Conservation (phyloP, 2,113 vertebrate genomes). For the Alethe castanea region DNA sequence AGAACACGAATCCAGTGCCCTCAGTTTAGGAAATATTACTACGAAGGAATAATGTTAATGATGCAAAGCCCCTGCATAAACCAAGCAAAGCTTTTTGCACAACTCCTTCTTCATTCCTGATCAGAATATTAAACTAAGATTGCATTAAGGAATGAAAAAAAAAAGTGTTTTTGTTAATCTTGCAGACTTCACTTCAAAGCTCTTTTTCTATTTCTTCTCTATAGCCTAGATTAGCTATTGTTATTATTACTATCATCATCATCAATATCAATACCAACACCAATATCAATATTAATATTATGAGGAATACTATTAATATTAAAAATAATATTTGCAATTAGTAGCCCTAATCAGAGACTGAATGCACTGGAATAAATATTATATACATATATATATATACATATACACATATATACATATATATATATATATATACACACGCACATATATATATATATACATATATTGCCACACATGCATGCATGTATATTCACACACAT, state of each 20-base stretch:
- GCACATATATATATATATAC: too few relatives aligned
- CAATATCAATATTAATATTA: background rate
- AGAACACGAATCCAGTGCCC: background rate
- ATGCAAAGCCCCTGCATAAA: background rate
- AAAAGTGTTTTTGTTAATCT: slow-evolving; percentile 5
- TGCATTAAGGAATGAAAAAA: background rate
- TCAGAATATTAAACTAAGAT: slow-evolving; percentile 34
- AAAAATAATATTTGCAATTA: background rate
- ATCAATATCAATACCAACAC: background rate
- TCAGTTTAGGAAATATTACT: background rate
- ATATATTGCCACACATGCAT: background rate
- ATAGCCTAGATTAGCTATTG: background rate
- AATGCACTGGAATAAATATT: background rate
- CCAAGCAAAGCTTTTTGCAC: background rate
- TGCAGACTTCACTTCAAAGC: background rate
- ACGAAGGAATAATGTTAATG: background rate
- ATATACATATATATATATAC: too few relatives aligned
- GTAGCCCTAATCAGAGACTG: background rate
- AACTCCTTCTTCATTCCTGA: slow-evolving; percentile 10
- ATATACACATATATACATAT: background rate
- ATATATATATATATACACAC: too few relatives aligned
- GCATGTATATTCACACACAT: background rate
- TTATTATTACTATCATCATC: background rate
- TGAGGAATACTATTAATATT: background rate
- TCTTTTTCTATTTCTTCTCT: background rate